phyloP scores from a whole-genome alignment of 2,797 vertebrate genomes.

The Perodicticus potto region DNA sequence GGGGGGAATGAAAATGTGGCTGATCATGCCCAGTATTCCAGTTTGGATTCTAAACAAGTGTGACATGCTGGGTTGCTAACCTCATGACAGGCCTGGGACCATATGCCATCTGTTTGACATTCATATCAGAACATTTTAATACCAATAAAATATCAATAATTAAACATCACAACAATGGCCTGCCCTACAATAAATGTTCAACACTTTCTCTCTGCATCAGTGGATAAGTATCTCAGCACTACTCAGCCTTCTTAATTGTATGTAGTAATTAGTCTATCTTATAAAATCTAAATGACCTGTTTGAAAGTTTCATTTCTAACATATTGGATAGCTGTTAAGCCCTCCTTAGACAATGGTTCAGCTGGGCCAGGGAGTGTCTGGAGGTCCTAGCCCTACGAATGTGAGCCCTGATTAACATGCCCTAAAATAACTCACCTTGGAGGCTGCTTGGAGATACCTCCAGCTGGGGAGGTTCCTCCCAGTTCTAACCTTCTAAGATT shows the following conservation, averaged over 20 bases:
- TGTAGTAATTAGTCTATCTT: constrained; percentile 72
- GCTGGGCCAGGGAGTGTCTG: neutral
- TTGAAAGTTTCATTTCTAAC: constrained; percentile 66
- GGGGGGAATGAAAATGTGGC: constrained; percentile 10
- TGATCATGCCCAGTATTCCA: neutral
- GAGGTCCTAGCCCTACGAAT: neutral
- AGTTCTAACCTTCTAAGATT: neutral
- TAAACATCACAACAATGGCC: constrained; percentile 1
- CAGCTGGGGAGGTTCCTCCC: neutral
- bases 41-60: neutral
- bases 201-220: neutral
- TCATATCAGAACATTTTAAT: constrained; percentile 21
- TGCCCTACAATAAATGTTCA: neutral
- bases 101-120: neutral
- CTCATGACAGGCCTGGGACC: neutral
- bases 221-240: constrained; percentile 23
- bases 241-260: constrained; percentile 55
- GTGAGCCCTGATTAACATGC: neutral
- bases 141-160: neutral
- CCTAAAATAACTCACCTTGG: neutral
- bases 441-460: neutral
- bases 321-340: neutral
- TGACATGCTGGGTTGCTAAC: neutral
- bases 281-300: constrained; percentile 73
- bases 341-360: neutral